Evolutionary conservation across 1,140 invertebrate species (phyloP), one percentile per base, ranked within the genome.

Genomic region (Portunus trituberculatus): DNA sequence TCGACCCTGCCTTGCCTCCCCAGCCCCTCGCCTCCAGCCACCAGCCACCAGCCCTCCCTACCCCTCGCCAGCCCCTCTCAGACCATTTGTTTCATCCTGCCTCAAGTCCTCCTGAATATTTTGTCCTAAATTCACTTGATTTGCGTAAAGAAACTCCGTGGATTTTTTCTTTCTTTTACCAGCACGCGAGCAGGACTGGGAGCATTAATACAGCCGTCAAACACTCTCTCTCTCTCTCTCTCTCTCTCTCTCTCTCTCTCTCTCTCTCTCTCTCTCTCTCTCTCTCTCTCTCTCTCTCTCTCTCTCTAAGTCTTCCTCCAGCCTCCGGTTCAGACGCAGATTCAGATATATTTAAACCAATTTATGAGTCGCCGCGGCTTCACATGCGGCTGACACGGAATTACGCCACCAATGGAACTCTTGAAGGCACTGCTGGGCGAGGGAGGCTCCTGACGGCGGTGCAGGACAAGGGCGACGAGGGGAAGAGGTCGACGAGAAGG

Each of bases 311-410:
- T 87, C 84, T 87, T 46, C 31, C 29, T 39, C 84, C 67, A 25
- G 67, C 67, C 67, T 25, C 67, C 67, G 67, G 67, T 76, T 25
- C 67, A 1, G 67, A 76, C 67, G 67, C 67, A n/a, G 67, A 76
- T 76, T 76, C n/a, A 76, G 67, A 76, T 76, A 76, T 76, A 76
- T 76, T 76, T n/a, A n/a, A 76, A 76, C 67, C 67, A 76, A 76
- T 76, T 76, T 76, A 76, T 76, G 67, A 76, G 67, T 25, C n/a
- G 20, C 67, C 25, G 20, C 67, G 67, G 67, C 67, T 25, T 76
- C n/a, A 25, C 67, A 25, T n/a, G 67, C 67, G n/a, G 67, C 67
- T 76, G 67, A 76, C 67, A 76, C n/a, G 67, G 67, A 76, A 76
- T 76, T 76, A 76, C 67, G 67, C 67, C 67, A n/a, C 67, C 20